These are phyloP conservation scores for Batillaria attramentaria DNA, from an alignment of 1,140 invertebrate species.

Conservation along the genomic window DNA sequence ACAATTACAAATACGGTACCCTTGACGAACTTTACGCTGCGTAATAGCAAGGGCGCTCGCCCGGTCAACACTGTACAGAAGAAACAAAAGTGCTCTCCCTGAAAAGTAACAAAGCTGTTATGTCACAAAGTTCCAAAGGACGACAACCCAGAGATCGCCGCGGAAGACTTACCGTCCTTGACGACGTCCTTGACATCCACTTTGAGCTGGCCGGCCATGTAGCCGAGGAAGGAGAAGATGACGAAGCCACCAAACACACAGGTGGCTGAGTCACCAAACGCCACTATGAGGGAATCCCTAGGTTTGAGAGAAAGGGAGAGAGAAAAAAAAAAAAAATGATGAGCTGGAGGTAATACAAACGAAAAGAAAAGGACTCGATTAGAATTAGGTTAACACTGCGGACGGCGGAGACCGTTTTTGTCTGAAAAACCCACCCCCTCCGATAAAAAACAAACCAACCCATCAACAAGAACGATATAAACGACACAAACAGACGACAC, in stretches of 20 bases:
- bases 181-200: constrained; percentile 94
- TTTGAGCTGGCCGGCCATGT: constrained; percentile 91
- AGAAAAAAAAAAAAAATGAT: neutral
- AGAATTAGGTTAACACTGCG: too few relatives aligned
- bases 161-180: constrained; percentile 86
- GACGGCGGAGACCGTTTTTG: too few relatives aligned
- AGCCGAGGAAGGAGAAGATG: constrained; percentile 98
- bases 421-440: too few relatives aligned
- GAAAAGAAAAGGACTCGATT: neutral
- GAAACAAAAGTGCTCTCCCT: neutral
- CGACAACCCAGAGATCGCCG: neutral
- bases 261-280: constrained; percentile 94
- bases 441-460: too few relatives aligned
- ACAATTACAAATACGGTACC: too few relatives aligned
- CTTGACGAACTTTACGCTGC: too few relatives aligned
- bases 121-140: neutral
- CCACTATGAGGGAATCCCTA: constrained; percentile 96
- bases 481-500: neutral
- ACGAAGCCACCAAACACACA: constrained; percentile 99
- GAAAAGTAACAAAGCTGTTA: neutral
- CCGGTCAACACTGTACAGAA: neutral
- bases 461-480: neutral
- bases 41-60: too few relatives aligned
- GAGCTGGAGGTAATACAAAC: neutral
- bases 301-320: constrained; percentile 53